Conservation (phyloP, 2,113 vertebrate species). For the Sterrhoptilus dennistouni region DNA sequence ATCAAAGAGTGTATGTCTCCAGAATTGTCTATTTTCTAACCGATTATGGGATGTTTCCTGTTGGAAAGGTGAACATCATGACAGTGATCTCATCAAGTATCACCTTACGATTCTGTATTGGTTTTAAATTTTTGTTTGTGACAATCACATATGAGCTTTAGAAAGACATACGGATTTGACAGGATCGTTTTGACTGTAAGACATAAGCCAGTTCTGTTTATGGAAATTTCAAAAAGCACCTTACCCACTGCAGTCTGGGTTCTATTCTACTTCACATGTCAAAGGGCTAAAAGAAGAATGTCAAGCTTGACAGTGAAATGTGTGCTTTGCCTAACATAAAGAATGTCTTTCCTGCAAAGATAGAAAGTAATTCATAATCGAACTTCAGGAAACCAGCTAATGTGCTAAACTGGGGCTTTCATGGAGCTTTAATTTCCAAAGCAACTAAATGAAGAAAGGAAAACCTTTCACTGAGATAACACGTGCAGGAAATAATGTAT, state of each 20-base stretch:
- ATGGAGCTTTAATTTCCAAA: background rate
- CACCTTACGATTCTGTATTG: background rate
- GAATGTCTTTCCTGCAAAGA: background rate
- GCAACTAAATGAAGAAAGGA: background rate
- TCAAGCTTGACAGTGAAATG: constrained; percentile 20
- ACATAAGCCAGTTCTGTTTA: background rate
- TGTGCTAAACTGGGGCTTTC: background rate
- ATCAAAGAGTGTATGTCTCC: background rate
- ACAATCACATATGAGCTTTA: background rate
- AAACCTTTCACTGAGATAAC: background rate
- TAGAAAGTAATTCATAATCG: background rate
- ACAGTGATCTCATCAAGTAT: background rate
- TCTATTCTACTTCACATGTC: constrained; percentile 24
- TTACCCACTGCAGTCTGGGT: background rate
- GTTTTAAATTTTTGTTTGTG: background rate
- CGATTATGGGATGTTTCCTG: background rate
- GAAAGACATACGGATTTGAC: background rate
- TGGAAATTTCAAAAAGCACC: background rate
- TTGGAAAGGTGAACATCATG: background rate
- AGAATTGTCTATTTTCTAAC: background rate
- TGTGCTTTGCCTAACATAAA: background rate
- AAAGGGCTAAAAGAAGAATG: constrained; percentile 20
- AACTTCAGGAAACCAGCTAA: background rate
- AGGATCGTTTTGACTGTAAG: background rate
- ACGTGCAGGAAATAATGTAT: background rate